phyloP scores from a whole-genome alignment of 2,797 vertebrate genomes.

The Premnoplex brunnescens region DNA sequence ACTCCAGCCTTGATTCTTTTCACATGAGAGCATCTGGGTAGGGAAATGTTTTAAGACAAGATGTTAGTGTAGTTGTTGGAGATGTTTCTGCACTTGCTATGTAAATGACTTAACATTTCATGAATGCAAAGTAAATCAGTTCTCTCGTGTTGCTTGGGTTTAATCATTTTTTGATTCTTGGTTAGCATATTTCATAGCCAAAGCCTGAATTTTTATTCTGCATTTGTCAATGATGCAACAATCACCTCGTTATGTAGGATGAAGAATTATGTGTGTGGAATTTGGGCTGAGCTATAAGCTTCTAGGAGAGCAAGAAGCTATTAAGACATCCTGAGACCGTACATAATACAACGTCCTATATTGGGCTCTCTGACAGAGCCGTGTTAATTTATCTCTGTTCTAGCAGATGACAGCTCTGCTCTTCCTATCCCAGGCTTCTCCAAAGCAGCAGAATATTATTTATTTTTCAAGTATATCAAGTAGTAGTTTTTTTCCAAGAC shows the following conservation, averaged over 20 bases:
- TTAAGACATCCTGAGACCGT: not conserved
- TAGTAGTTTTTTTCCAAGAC: not conserved
- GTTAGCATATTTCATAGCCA: slow-evolving; percentile 43
- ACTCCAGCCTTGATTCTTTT: not conserved
- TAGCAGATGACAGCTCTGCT: slow-evolving; percentile 21
- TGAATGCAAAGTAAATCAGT: slow-evolving; percentile 27
- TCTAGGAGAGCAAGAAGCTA: not conserved
- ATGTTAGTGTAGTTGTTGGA: not conserved
- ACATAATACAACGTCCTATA: not conserved
- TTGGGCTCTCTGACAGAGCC: not conserved
- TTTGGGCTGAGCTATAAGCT: slow-evolving; percentile 38
- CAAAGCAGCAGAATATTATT: not conserved
- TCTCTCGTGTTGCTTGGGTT: not conserved
- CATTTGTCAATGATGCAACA: slow-evolving; percentile 29
- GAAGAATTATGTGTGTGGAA: slow-evolving; percentile 24
- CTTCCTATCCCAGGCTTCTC: not conserved
- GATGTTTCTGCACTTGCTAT: slow-evolving; percentile 6
- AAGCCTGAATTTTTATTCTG: slow-evolving; percentile 1
- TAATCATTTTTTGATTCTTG: slow-evolving; percentile 49
- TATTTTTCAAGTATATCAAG: slow-evolving; percentile 4
- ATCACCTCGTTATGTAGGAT: slow-evolving; percentile 5
- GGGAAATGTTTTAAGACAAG: not conserved
- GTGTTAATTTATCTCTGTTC: slow-evolving; percentile 12
- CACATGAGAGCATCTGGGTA: not conserved
- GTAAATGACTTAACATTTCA: slow-evolving; percentile 4